Conservation (phyloP, 2,797 vertebrate species). For the Lophius americanus region DNA sequence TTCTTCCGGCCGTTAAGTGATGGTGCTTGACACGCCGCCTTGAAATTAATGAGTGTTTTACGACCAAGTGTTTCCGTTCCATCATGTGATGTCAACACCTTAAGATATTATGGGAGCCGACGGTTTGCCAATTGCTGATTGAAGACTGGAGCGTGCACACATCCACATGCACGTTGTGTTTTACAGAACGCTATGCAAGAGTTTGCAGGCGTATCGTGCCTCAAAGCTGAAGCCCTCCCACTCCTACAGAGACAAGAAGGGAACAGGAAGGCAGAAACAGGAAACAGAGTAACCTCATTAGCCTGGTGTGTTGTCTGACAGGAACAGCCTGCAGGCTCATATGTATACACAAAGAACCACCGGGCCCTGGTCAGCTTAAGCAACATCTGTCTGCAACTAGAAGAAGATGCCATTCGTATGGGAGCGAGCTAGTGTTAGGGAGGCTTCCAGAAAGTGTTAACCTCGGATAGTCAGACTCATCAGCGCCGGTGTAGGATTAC, state of each 20-base stretch:
- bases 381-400: constrained; percentile 42
- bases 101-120: background rate
- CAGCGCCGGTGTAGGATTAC: constrained; percentile 47
- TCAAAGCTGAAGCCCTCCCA: constrained; percentile 29
- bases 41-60: too few relatives aligned
- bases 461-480: constrained; percentile 50
- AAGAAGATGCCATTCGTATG: constrained; percentile 51
- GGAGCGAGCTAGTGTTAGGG: constrained; percentile 35
- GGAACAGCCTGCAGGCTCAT: constrained; percentile 66
- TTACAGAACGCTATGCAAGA: constrained; percentile 11
- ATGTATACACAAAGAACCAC: constrained; percentile 38
- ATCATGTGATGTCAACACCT: background rate
- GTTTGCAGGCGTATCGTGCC: constrained; percentile 32
- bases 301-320: constrained; percentile 66
- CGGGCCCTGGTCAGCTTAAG: constrained; percentile 58
- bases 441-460: constrained; percentile 38
- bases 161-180: background rate
- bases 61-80: too few relatives aligned
- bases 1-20: too few relatives aligned
- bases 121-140: background rate
- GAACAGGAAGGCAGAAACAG: constrained; percentile 71
- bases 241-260: constrained; percentile 36
- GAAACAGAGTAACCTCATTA: constrained; percentile 76
- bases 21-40: too few relatives aligned
- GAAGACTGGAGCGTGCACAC: background rate